Evolutionary conservation across 2,888 invertebrate genomes (phyloP), one percentile per base, ranked within the genome.

Genomic region (Trachelus iudaicus): DNA sequence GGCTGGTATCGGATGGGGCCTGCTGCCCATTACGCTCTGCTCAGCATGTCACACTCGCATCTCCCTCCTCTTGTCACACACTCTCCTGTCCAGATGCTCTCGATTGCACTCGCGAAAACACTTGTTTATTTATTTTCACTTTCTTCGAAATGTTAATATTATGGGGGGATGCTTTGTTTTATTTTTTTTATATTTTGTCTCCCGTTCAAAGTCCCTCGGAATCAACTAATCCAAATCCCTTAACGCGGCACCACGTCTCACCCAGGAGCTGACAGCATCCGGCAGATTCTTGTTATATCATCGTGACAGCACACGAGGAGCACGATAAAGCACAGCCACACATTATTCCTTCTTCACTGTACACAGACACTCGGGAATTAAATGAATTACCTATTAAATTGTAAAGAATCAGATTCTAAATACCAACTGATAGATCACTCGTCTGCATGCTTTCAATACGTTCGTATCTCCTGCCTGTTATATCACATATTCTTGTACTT

Each of bases 11-110:
- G 75, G 35, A 69, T 68, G 77, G 68, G 75, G 76, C 78, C 76
- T 78, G 78, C 78, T 78, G 76, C 78, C 78, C 78, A 78, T 78
- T 68, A 78, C 75, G 69, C 75, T 34, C 31, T 37, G 13, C 33
- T 30, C 34, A 31, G 71, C 71, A 71, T 71, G 33, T 33, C 71
- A 71, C 71, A 34, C 31, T 15, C 71, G 71, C 71, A 12, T n/a
- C 33, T 71, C 6, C 71, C 33, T 71, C 31, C 31, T 34, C 71
- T 31, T 34, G 33, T 3, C 71, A 31, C 71, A 13, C 12, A 23
- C 31, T 34, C 31, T 15, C 31, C 33, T 34, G 71, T 31, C 33
- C 71, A 71, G 23, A 15, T 13, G 33, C 33, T 71, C 33, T 31
- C 4, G 71, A 6, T 34, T 34, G 71, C 71, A 71, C 33, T 71